Evolutionary conservation across 2,113 vertebrate species (phyloP).

Genomic region (Thinocorus orbignyianus): DNA sequence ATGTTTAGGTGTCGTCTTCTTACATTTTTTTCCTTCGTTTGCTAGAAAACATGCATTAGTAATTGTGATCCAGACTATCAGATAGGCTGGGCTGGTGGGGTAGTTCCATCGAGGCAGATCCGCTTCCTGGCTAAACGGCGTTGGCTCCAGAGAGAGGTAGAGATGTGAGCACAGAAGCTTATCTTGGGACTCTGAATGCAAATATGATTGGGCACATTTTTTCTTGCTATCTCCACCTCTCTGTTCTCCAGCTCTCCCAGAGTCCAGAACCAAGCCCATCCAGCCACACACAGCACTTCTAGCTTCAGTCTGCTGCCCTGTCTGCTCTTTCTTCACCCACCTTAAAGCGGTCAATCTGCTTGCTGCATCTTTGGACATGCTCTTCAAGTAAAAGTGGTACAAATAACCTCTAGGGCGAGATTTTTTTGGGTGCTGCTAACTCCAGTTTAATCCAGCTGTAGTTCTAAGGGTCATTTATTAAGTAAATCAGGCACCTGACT

Average conservation of each 20-base stretch:
- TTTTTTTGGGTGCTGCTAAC: not conserved
- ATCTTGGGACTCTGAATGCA: not conserved
- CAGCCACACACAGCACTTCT: not conserved
- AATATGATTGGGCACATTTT: not conserved
- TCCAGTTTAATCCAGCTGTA: not conserved
- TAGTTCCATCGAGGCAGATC: not conserved
- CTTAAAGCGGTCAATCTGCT: not conserved
- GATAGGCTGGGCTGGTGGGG: not conserved
- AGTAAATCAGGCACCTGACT: not conserved
- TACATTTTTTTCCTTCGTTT: not conserved
- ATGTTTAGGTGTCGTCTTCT: not conserved
- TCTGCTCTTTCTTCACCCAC: not conserved
- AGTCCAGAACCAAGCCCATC: not conserved
- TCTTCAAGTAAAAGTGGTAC: not conserved
- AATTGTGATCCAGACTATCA: not conserved
- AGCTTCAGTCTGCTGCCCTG: not conserved
- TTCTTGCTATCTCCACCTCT: not conserved
- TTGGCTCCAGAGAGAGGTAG: not conserved
- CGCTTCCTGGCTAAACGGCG: accelerated
- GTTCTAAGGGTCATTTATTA: not conserved
- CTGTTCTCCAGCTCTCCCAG: not conserved
- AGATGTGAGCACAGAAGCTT: not conserved
- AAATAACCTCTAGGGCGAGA: not conserved
- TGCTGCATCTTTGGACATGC: accelerated
- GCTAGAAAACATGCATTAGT: not conserved